phyloP scores from a whole-genome alignment of 64 coral and sea anemone genomes.

The Pachyseris speciosa region DNA sequence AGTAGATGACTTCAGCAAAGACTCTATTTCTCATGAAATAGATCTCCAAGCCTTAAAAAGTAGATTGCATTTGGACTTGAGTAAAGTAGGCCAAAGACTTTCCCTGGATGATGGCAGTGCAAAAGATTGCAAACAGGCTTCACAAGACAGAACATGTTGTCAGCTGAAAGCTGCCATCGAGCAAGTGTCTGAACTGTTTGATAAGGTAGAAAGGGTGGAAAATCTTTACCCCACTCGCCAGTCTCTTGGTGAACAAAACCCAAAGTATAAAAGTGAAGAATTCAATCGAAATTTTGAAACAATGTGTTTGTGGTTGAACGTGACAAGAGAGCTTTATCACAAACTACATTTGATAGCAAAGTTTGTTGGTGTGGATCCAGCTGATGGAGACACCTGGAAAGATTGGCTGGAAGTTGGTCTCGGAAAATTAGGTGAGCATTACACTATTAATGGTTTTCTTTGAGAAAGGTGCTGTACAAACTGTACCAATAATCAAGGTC shows the following conservation, averaged over 20 bases:
- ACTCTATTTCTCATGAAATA: not conserved
- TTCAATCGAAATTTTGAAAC: constrained; percentile 86
- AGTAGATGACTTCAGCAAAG: not conserved
- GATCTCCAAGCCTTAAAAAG: not conserved
- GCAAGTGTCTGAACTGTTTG: constrained; percentile 72
- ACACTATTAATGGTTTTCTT: too few species aligned
- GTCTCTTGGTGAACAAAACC: constrained; percentile 72
- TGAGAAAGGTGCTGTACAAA: too few species aligned
- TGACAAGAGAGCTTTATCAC: constrained; percentile 86
- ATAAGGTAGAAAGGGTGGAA: constrained; percentile 76
- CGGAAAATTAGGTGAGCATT: constrained; percentile 44
- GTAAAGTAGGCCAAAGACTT: not conserved
- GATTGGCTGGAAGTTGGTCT: constrained; percentile 82
- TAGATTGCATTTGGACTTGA: constrained; percentile 23
- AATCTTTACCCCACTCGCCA: constrained; percentile 84
- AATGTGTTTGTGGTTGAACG: constrained; percentile 87
- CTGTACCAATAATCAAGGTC: too few species aligned
- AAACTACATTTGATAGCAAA: constrained; percentile 83
- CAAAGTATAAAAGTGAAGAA: constrained; percentile 73
- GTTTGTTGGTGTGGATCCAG: constrained; percentile 76
- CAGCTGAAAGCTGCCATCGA: constrained; percentile 67
- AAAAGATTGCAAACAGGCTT: not conserved
- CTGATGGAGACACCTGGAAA: constrained; percentile 54
- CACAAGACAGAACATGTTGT: constrained; percentile 11
- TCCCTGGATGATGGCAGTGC: too few species aligned